Evolutionary conservation across 53 echinoderm and acorn worm species (phyloP), one percentile per base, ranked within the genome.

Genomic region (Astropecten irregularis): DNA sequence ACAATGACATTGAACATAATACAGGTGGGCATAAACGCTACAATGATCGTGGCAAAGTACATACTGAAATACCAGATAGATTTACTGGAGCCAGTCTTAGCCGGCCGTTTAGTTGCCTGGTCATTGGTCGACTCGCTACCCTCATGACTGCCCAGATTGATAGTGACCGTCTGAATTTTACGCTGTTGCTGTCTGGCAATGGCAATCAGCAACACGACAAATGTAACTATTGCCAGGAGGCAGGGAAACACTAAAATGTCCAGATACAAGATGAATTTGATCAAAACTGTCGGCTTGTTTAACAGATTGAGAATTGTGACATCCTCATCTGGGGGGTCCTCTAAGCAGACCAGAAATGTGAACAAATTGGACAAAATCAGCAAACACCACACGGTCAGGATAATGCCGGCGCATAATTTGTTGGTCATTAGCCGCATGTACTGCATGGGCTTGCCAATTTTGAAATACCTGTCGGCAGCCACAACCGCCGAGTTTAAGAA

Each of bases 101-200:
- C 15, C 18, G 11, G 51, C 16, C 9, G 71, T 8, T 2, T 8
- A 33, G 0, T 16, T 9, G 26, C 28, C 20, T 50, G 51, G 32
- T 71, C 9, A 27, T 18, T 49, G 6, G 14, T 33, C 11, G 73
- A 16, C 16, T 52, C 21, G 20, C 51, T 10, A 32, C 5, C 50
- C 8, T 29, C 29, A 30, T 31, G 50, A 16, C 35, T 49, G n/a
- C 51, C 71, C 4, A 50, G 31, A 18, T 16, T 50, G 50, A 71
- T 19, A 4, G 8, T 51, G 15, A 32, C 52, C 6, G 71, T n/a
- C 7, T 31, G 2, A 16, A 71, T 52, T n/a, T 33, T 52, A 50
- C 71, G 53, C 71, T 52, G 50, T 71, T 71, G 71, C 19, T 36
- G 3, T 54, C 56, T 73, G 51, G 73, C 73, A 23, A 73, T 54